Conservation (phyloP, 53 echinoderm and acorn worm genomes). For the Crossaster papposus region DNA sequence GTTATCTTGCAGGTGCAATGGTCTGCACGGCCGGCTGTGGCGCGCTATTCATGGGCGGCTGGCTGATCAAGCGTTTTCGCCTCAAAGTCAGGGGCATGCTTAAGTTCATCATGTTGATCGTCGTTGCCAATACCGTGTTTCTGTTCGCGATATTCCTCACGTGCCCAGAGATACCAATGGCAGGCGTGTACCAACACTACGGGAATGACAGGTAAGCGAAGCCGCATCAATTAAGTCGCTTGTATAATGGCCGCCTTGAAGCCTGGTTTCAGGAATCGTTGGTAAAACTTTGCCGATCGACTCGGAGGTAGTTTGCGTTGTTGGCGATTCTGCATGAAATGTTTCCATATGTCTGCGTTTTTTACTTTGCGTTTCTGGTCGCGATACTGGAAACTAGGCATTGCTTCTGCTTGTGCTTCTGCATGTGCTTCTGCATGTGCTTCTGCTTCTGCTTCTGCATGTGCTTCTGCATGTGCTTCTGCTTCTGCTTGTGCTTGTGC, state of each 20-base stretch:
- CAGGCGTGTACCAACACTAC: constrained; percentile 73
- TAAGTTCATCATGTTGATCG: constrained; percentile 55
- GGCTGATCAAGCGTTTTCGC: constrained; percentile 73
- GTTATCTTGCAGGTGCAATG: constrained; percentile 7
- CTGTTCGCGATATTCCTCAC: constrained; percentile 64
- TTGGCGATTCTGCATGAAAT: too few relatives aligned
- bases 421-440: too few relatives aligned
- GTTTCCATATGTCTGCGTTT: too few relatives aligned
- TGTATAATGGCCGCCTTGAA: neutral
- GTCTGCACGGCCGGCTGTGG: constrained; percentile 48
- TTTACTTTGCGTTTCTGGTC: too few relatives aligned
- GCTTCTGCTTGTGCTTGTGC: too few relatives aligned
- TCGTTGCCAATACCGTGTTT: constrained; percentile 53
- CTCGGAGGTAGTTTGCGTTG: too few relatives aligned
- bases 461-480: too few relatives aligned
- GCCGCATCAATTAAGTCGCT: neutral
- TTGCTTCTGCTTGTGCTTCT: too few relatives aligned
- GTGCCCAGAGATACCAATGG: constrained; percentile 85
- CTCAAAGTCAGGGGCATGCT: constrained; percentile 83
- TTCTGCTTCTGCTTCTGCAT: too few relatives aligned
- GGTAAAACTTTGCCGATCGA: too few relatives aligned
- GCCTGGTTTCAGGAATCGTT: too few relatives aligned
- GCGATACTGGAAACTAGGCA: too few relatives aligned
- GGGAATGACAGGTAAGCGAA: constrained; percentile 6
- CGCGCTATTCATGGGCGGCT: constrained; percentile 73